These are phyloP conservation scores for Melinopterus prodromus DNA, from an alignment of 2,888 invertebrate species.

Conservation along the genomic window DNA sequence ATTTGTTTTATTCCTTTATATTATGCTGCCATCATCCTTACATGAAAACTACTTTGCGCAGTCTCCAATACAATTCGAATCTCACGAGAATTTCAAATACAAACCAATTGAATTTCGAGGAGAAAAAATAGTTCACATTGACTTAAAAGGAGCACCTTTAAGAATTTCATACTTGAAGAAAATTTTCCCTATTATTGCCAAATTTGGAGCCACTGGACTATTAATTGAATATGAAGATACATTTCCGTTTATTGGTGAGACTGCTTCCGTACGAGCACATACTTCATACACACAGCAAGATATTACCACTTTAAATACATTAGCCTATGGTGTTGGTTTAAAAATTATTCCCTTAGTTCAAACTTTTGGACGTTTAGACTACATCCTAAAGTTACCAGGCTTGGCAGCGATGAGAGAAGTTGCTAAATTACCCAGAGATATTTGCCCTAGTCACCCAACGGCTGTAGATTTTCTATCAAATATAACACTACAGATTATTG, in stretches of 20 bases:
- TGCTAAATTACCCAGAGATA: conserved; percentile 66
- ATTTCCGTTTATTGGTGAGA: conserved; percentile 76
- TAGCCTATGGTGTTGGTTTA: conserved; percentile 68
- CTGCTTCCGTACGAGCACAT: conserved; percentile 66
- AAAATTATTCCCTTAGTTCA: conserved; percentile 83
- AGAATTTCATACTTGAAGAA: conserved; percentile 68
- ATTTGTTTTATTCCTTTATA: conserved; percentile 29
- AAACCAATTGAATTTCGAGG: conserved; percentile 41
- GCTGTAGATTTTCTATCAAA: conserved; percentile 59
- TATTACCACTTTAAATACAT: conserved; percentile 61
- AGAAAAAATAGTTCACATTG: conserved; percentile 79
- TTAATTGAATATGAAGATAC: conserved; percentile 89
- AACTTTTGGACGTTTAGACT: conserved; percentile 87
- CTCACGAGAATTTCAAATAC: neutral
- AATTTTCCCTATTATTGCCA: conserved; percentile 69
- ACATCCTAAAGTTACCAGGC: conserved; percentile 74
- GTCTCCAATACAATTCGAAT: neutral
- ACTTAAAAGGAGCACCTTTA: conserved; percentile 76
- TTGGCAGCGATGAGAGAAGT: conserved; percentile 75
- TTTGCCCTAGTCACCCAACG: conserved; percentile 71
- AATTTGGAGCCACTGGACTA: conserved; percentile 78
- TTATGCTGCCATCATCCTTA: conserved; percentile 15
- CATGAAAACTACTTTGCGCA: neutral
- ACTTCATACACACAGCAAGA: conserved; percentile 71
- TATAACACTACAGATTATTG: conserved; percentile 78